Percentiles rank a stretch among this genome's conserved stretches.
Evolutionary conservation across 2,113 vertebrate genomes (phyloP).

Genomic region (Aplodontia rufa): DNA sequence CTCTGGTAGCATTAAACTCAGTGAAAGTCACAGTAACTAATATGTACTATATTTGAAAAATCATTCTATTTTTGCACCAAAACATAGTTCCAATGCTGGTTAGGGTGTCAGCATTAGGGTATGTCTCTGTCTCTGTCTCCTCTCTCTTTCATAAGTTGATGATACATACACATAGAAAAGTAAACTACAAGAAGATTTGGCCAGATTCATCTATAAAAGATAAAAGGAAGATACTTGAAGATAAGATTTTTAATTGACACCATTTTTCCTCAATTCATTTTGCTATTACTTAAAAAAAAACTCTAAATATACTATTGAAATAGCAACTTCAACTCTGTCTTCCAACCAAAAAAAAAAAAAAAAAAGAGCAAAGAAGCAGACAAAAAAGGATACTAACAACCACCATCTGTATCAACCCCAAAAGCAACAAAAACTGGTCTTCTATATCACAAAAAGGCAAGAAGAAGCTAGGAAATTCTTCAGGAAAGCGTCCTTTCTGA

Average conservation of each 20-base stretch:
- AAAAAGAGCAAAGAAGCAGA: not conserved
- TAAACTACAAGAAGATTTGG: not conserved
- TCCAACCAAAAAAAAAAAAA: not conserved
- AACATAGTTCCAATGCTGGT: not conserved
- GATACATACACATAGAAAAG: not conserved
- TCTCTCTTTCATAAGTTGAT: not conserved
- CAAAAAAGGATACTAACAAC: not conserved
- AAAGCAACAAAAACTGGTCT: not conserved
- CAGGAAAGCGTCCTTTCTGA: not conserved
- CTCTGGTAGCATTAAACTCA: not conserved
- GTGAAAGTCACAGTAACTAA: not conserved
- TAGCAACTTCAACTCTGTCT: not conserved
- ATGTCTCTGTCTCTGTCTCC: not conserved
- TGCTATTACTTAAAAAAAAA: not conserved
- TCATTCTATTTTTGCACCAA: not conserved
- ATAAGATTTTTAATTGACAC: constrained; percentile 14
- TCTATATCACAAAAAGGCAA: not conserved
- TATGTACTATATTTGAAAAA: not conserved
- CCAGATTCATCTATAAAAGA: not conserved
- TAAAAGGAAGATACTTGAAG: not conserved
- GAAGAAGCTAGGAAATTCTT: not conserved
- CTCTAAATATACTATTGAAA: not conserved
- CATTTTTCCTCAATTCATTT: not conserved
- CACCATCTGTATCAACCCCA: not conserved
- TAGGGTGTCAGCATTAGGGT: not conserved